Percentiles rank a stretch among this genome's conserved stretches.
Evolutionary conservation across 1,140 invertebrate genomes (phyloP).

Genomic region (Trissolcus basalis): DNA sequence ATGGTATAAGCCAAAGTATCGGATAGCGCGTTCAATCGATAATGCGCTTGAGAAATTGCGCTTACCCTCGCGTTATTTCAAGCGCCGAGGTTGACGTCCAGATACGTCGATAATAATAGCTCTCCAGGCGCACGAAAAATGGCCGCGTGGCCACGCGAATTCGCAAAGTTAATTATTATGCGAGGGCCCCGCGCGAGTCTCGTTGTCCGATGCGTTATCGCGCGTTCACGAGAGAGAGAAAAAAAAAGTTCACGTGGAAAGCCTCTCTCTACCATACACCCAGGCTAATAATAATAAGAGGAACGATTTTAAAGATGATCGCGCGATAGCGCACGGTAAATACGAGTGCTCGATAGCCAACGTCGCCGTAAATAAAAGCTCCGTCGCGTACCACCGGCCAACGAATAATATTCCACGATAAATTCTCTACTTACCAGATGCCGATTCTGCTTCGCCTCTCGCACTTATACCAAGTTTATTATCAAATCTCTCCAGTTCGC

Average conservation of each 20-base stretch:
- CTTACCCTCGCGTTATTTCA: constrained; percentile 41
- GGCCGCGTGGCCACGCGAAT: constrained; percentile 3
- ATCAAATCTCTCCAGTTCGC: background rate
- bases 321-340: constrained; percentile 49
- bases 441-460: background rate
- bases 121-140: constrained; percentile 18
- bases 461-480: background rate
- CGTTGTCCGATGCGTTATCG: too few relatives aligned
- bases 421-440: constrained; percentile 47
- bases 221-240: background rate
- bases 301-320: constrained; percentile 54
- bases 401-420: constrained; percentile 39
- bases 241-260: background rate
- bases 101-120: constrained; percentile 48
- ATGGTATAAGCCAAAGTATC: constrained; percentile 41
- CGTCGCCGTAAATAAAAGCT: constrained; percentile 51
- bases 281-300: constrained; percentile 23
- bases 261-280: background rate
- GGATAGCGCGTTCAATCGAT: constrained; percentile 54
- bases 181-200: constrained; percentile 1
- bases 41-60: constrained; percentile 53
- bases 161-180: background rate
- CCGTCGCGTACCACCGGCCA: constrained; percentile 16
- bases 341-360: constrained; percentile 38
- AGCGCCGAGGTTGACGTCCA: constrained; percentile 48